Conservation (phyloP, 2,113 vertebrate species). For the Sylvia atricapilla region DNA sequence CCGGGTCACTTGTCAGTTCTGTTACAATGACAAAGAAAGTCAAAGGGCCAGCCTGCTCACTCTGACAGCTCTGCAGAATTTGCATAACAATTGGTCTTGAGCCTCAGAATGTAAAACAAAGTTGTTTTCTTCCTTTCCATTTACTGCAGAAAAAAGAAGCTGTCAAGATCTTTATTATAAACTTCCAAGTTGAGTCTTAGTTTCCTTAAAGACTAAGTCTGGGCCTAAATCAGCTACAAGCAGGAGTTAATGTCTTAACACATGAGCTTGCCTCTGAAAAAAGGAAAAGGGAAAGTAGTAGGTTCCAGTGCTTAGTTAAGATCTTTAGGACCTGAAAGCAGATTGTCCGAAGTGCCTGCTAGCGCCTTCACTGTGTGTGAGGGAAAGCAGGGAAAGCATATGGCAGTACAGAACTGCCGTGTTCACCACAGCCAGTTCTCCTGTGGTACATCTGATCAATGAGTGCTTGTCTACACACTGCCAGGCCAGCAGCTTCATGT, state of each 20-base stretch:
- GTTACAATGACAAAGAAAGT: neutral
- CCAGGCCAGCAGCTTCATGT: neutral
- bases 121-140: neutral
- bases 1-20: neutral
- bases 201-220: neutral
- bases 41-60: neutral
- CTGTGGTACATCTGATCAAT: accelerated
- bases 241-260: neutral
- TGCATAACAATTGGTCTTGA: neutral
- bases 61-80: neutral
- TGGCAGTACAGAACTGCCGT: slow-evolving; percentile 1
- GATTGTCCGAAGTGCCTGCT: neutral
- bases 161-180: neutral
- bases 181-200: neutral
- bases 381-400: neutral
- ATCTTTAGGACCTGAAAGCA: neutral
- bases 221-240: neutral
- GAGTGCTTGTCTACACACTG: neutral
- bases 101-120: neutral
- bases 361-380: neutral
- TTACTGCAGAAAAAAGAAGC: neutral
- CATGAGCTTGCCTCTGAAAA: neutral
- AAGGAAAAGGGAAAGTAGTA: neutral
- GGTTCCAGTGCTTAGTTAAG: neutral
- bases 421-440: neutral